Percentiles rank a stretch among this genome's conserved stretches.
These are phyloP conservation scores for Phthorimaea operculella DNA, from an alignment of 1,140 invertebrate genomes.

Conservation along the genomic window DNA sequence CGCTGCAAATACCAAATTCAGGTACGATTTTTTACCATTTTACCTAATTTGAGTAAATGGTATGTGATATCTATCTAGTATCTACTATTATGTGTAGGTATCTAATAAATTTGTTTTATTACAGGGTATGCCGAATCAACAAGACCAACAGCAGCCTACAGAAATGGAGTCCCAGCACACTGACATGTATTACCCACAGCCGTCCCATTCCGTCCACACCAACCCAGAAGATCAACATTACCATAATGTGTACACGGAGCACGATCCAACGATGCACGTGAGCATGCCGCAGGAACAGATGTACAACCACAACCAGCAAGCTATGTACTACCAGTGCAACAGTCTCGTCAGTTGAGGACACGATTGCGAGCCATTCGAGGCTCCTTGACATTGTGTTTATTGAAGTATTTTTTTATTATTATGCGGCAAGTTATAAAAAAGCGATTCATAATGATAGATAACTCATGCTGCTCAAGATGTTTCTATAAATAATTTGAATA, in stretches of 20 bases:
- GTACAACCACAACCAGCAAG: constrained; percentile 12
- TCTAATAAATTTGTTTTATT: constrained; percentile 4
- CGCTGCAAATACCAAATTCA: constrained; percentile 70
- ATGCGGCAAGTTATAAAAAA: too few species aligned
- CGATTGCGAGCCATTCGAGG: constrained; percentile 10
- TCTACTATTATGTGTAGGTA: background rate
- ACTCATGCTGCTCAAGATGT: background rate
- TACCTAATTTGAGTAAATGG: background rate
- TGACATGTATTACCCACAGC: background rate
- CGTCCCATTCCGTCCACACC: background rate
- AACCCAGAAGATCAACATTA: background rate
- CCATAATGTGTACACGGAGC: constrained; percentile 1
- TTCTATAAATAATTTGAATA: background rate
- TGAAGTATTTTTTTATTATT: too few species aligned
- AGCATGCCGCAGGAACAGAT: constrained; percentile 22
- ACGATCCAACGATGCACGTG: constrained; percentile 6
- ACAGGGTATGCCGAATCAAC: background rate
- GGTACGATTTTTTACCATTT: constrained; percentile 21
- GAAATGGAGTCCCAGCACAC: constrained; percentile 1
- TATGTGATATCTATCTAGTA: constrained; percentile 3
- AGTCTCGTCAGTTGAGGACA: constrained; percentile 38
- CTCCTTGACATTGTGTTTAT: constrained; percentile 15
- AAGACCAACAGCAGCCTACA: constrained; percentile 9
- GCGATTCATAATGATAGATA: too few species aligned
- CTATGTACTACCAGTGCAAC: constrained; percentile 33